Base-by-base conservation (phyloP, 2,113 vertebrate genomes). In the Cyanoramphus novaezelandiae region DNA sequence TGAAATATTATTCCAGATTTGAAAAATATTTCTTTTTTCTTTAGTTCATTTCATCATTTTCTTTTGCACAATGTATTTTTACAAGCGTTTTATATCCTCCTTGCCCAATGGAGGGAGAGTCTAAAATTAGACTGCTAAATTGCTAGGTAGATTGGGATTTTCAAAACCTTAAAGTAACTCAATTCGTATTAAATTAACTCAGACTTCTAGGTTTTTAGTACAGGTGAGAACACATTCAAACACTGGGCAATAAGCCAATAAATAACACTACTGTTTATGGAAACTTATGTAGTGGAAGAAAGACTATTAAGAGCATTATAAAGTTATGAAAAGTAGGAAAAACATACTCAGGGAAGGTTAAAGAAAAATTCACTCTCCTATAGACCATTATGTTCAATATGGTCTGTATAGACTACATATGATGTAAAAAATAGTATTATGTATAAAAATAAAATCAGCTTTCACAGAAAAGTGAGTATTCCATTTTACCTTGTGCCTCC, bases 161-260 rank as follows among this genome's bases (percentile, higher is more conserved):
- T 85, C 39, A 90, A 43, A 96, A 71, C 50, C 64, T 81, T 94
- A n/a, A 68, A 64, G 77, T 90, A 69, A 92, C 92, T 95, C 86
- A 95, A 68, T 92, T 91, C 60, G 50, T 87, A 88, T 60, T 91
- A 91, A 86, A 93, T 91, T 83, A 92, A 67, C 84, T 89, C 77
- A 47, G 47, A 68, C 50, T 86, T 89, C 52, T 87, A 52, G 8
- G 31, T 78, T 95, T 93, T 86, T 92, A 88, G 83, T 92, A 59
- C 9, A 77, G 64, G 25, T 31, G 53, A 90, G 79, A 86, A 86
- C 20, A 67, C 47, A 84, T 86, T 88, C 44, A 81, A 86, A 47
- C 35, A 71, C 27, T 52, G 24, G 57, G 52, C 64, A 68, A 53
- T 75, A 83, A 82, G 65, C 69, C 80, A 81, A 49, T 50, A 92